Percentiles rank a stretch among this genome's conserved stretches.
phyloP scores from a whole-genome alignment of 2,113 vertebrate genomes.

The Irena cyanogastra region DNA sequence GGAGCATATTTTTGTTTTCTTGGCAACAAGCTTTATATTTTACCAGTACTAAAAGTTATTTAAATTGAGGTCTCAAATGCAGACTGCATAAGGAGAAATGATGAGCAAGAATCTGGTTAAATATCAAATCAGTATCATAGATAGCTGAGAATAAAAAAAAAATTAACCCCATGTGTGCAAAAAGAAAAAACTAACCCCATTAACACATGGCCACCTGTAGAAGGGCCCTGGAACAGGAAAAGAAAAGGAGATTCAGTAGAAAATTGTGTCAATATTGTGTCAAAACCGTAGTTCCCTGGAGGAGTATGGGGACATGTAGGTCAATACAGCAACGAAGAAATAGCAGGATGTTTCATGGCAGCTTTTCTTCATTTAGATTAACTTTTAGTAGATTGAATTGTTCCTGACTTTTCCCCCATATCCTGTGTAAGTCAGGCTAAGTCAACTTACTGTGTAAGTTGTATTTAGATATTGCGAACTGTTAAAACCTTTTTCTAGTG shows the following conservation, averaged over 20 bases:
- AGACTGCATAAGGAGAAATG: neutral
- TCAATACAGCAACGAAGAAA: neutral
- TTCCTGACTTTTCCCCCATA: neutral
- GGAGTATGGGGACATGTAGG: neutral
- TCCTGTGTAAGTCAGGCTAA: neutral
- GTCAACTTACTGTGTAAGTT: too few species aligned
- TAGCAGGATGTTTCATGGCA: neutral
- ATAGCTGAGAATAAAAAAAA: neutral
- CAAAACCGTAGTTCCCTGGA: neutral
- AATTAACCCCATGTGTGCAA: neutral
- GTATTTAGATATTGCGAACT: neutral
- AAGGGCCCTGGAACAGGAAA: neutral
- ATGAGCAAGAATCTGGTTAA: neutral
- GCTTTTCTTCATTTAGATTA: neutral
- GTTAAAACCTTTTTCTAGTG: neutral
- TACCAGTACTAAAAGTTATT: neutral
- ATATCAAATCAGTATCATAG: neutral
- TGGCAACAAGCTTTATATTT: neutral
- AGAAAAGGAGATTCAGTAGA: neutral
- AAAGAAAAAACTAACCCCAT: neutral
- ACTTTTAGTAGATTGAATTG: neutral
- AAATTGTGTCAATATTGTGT: neutral
- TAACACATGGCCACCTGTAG: neutral
- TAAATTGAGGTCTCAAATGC: neutral
- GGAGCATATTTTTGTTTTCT: rapidly evolving